A percentile compares a stretch with the other conserved stretches of the same genome.
Conservation (phyloP, 2,797 vertebrate genomes). For the Eulemur albifrons region DNA sequence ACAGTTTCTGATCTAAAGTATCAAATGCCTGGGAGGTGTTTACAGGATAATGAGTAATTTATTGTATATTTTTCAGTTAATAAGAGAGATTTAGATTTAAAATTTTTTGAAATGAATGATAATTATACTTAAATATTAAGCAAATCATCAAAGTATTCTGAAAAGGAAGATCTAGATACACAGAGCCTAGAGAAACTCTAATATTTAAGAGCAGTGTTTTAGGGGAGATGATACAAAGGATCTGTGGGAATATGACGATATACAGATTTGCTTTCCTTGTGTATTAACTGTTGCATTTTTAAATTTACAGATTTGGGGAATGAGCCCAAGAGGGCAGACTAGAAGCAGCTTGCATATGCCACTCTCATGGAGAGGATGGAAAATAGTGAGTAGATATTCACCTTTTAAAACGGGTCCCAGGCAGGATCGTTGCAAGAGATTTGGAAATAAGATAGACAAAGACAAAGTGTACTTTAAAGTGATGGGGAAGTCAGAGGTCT, state of each 20-base stretch:
- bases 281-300: background rate
- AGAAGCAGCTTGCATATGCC: too few species aligned
- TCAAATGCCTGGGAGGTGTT: background rate
- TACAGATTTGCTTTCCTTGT: background rate
- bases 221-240: background rate
- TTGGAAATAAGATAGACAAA: too few species aligned
- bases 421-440: too few species aligned
- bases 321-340: too few species aligned
- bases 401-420: too few species aligned
- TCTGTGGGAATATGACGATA: background rate
- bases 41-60: background rate
- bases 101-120: background rate
- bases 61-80: background rate
- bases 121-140: background rate
- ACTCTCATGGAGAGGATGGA: too few species aligned
- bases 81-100: background rate
- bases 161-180: background rate
- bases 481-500: too few species aligned
- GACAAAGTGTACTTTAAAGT: too few species aligned
- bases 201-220: background rate
- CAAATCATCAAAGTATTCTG: background rate
- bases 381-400: too few species aligned
- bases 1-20: background rate
- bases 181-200: background rate
- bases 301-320: background rate